Evolutionary conservation across 1,140 invertebrate genomes (phyloP).

Genomic region (Drosophila triauraria): DNA sequence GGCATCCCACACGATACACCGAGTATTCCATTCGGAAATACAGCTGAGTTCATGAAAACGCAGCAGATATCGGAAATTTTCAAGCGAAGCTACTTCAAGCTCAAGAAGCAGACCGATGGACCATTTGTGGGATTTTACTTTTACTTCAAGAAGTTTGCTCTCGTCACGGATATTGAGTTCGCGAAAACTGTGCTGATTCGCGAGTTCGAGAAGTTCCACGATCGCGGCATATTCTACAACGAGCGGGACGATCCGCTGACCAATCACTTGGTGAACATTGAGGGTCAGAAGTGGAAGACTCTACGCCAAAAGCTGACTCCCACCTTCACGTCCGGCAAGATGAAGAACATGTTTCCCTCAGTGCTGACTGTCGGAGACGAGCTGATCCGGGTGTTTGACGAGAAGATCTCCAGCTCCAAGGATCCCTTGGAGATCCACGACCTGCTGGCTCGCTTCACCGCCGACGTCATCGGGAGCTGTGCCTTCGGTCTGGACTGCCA

Average conservation of each 20-base stretch:
- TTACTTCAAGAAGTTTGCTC: constrained; percentile 11
- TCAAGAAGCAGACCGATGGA: neutral
- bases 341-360: constrained; percentile 86
- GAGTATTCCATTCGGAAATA: constrained; percentile 72
- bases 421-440: constrained; percentile 54
- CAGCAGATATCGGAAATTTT: constrained; percentile 21
- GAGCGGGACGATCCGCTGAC: constrained; percentile 85
- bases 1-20: constrained; percentile 82
- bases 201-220: constrained; percentile 86
- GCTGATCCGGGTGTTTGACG: constrained; percentile 28
- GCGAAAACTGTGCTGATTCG: constrained; percentile 86
- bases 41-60: constrained; percentile 27
- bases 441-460: constrained; percentile 69
- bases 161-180: constrained; percentile 65
- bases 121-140: constrained; percentile 66
- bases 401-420: neutral
- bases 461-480: constrained; percentile 86
- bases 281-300: constrained; percentile 86
- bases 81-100: too few species aligned
- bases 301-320: constrained; percentile 86
- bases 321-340: constrained; percentile 86
- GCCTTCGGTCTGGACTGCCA: constrained; percentile 88
- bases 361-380: constrained; percentile 63
- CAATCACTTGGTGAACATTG: constrained; percentile 84
- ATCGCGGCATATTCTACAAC: constrained; percentile 85